These are phyloP conservation scores for Campopleginae sp. DNA, from an alignment of 2,888 invertebrate genomes.

Conservation along the genomic window DNA sequence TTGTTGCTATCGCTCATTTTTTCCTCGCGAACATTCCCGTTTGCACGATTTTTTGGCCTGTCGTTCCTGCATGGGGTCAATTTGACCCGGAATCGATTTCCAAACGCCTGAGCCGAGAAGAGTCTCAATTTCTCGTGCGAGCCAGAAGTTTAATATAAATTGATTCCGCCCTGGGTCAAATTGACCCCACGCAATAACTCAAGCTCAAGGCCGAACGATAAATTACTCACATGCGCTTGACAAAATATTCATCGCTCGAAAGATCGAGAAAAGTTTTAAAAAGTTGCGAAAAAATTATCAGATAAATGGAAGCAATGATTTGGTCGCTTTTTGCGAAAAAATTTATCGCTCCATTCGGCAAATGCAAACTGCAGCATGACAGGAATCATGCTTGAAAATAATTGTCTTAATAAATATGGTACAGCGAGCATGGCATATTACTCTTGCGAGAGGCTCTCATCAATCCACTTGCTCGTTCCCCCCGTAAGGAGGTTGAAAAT, in stretches of 20 bases:
- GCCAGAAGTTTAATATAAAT: too few relatives aligned
- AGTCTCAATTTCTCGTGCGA: too few relatives aligned
- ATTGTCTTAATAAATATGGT: not conserved
- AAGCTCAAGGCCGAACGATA: not conserved
- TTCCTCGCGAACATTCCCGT: not conserved
- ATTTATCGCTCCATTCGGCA: not conserved
- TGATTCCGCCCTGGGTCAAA: too few relatives aligned
- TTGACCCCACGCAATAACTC: too few relatives aligned
- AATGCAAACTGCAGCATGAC: not conserved
- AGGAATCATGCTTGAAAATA: not conserved
- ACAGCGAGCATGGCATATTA: not conserved
- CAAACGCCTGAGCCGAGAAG: too few relatives aligned
- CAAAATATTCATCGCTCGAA: not conserved
- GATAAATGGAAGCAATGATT: not conserved
- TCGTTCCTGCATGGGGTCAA: too few relatives aligned
- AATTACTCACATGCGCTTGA: not conserved
- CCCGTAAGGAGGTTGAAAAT: conserved; percentile 60
- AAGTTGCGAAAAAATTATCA: not conserved
- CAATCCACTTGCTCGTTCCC: conserved; percentile 62
- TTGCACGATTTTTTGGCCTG: not conserved
- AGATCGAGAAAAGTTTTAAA: not conserved
- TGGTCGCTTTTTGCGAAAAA: not conserved
- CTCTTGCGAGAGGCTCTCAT: conserved; percentile 41
- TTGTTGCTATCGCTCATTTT: not conserved
- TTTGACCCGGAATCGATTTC: too few relatives aligned